Percentiles rank a stretch among this genome's conserved stretches.
Evolutionary conservation across 1,140 invertebrate species (phyloP).

Genomic region (Colletes latitarsis): DNA sequence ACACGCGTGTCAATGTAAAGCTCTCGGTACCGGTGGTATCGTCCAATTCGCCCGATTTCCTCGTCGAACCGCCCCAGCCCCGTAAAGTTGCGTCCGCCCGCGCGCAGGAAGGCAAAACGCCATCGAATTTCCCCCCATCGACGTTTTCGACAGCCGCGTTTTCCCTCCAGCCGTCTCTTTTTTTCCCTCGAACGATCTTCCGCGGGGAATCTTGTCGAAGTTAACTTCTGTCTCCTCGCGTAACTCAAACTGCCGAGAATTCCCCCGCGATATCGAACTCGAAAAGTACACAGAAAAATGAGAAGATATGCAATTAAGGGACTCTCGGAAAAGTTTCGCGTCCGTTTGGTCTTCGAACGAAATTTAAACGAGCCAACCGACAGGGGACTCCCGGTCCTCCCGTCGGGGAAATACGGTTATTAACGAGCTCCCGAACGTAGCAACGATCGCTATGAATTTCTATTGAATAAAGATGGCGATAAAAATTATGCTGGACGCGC

Average conservation of each 20-base stretch:
- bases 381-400: background rate
- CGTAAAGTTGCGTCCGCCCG: background rate
- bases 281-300: background rate
- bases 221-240: conserved; percentile 12
- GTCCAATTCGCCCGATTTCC: conserved; percentile 4
- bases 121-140: conserved; percentile 28
- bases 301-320: conserved; percentile 14
- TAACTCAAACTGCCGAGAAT: conserved; percentile 28
- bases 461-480: too few species aligned
- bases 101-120: background rate
- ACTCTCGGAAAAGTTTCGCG: conserved; percentile 11
- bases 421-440: background rate
- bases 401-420: background rate
- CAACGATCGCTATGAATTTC: too few species aligned
- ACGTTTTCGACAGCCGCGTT: conserved; percentile 44
- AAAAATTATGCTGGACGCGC: too few species aligned
- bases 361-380: conserved; percentile 14
- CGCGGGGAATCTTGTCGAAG: background rate
- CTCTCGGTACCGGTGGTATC: background rate
- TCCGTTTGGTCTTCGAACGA: conserved; percentile 15
- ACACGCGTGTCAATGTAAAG: conserved; percentile 35
- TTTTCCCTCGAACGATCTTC: background rate
- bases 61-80: background rate
- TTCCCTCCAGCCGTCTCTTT: background rate
- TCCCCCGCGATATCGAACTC: background rate